phyloP scores from a whole-genome alignment of 1,140 invertebrate genomes.

The Lordiphosa clarofinis region DNA sequence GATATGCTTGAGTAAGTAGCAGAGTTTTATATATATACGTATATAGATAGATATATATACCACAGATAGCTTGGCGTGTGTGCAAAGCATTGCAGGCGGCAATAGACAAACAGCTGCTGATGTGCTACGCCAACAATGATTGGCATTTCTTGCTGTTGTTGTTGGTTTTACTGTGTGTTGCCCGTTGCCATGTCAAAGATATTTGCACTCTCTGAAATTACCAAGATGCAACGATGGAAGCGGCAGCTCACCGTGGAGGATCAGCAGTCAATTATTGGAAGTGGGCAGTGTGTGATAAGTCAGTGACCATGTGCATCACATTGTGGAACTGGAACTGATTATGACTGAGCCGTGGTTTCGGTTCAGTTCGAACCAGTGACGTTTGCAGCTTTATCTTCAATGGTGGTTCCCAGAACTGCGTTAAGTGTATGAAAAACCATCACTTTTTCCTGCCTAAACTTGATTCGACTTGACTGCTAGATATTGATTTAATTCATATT shows the following conservation, averaged over 20 bases:
- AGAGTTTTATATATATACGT: constrained; percentile 43
- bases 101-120: constrained; percentile 56
- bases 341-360: too few relatives aligned
- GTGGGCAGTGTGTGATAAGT: too few relatives aligned
- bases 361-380: too few relatives aligned
- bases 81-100: constrained; percentile 43
- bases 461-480: too few relatives aligned
- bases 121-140: constrained; percentile 73
- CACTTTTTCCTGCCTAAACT: too few relatives aligned
- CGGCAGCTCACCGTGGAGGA: constrained; percentile 1
- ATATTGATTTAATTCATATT: too few relatives aligned
- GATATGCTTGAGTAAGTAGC: constrained; percentile 39
- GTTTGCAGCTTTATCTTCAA: too few relatives aligned
- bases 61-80: constrained; percentile 24
- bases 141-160: constrained; percentile 53
- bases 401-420: too few relatives aligned
- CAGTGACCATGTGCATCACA: too few relatives aligned
- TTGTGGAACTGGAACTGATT: too few relatives aligned
- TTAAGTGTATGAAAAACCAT: too few relatives aligned
- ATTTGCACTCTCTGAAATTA: constrained; percentile 67
- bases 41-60: constrained; percentile 13
- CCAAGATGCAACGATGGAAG: constrained; percentile 25
- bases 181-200: constrained; percentile 44
- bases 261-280: too few relatives aligned
- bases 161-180: constrained; percentile 16